Evolutionary conservation across 2,888 invertebrate genomes (phyloP), one percentile per base, ranked within the genome.

Genomic region (Diplolepis rosae): DNA sequence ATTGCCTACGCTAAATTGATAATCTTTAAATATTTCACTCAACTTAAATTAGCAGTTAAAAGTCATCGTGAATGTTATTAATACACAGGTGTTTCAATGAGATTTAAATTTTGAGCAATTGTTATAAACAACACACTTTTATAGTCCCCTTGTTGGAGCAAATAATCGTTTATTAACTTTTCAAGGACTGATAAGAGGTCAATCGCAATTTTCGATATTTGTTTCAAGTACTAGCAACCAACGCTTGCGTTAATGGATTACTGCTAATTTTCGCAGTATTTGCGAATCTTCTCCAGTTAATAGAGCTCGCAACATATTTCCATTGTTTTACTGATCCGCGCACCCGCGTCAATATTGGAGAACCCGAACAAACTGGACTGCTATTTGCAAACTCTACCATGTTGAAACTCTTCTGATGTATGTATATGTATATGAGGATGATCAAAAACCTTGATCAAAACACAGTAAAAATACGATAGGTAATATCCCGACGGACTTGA

Each of bases 221-320:
- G 70, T 79, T 74, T 71, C 72, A 72, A 70, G 61, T 65, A 67
- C 65, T 69, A 69, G 24, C 70, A 5, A 22, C 9, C 13, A 39
- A 28, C 9, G 7, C 24, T 22, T 35, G 70, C 68, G 77, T 75
- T 69, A 76, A 80, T 76, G 76, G 80, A 81, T 80, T 80, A 82
- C 79, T 78, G 80, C 80, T 80, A 82, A 82, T 82, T 82, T 80
- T 81, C 79, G 79, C 76, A 76, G 76, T 82, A 81, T 82, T 82
- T 81, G 78, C 80, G 74, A 70, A 73, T 72, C 79, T 79, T 79
- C 77, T 77, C 78, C 77, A 74, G 70, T 66, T 69, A 61, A 69
- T 45, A 54, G 73, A 68, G 69, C 65, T 70, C 56, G 76, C 78
- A 79, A 82, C 78, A 82, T 80, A 82, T 82, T 82, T 79, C 79